Conservation (phyloP, 2,113 vertebrate genomes). For the Hippolais icterina region DNA sequence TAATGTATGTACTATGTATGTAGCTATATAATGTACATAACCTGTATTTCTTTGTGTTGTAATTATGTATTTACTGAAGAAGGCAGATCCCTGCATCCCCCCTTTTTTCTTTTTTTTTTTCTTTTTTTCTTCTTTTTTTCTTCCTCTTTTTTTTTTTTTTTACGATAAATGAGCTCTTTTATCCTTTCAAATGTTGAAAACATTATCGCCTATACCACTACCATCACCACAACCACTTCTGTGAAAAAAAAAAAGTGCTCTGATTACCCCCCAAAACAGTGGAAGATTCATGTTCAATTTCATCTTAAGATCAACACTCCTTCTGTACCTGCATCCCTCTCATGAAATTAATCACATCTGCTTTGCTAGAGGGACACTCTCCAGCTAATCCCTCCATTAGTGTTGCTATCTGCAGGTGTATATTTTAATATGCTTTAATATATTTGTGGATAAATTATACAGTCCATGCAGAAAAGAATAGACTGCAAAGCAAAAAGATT, state of each 20-base stretch:
- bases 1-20: no score
- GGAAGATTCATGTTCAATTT: accelerated
- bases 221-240: neutral
- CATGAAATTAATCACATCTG: neutral
- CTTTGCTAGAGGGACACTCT: neutral
- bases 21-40: no score
- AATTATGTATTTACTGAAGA: neutral
- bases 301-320: neutral
- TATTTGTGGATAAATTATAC: neutral
- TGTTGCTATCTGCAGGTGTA: neutral
- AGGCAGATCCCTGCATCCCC: neutral
- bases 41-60: neutral
- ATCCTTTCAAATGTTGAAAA: neutral
- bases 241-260: neutral
- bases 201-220: no score
- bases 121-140: neutral
- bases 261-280: accelerated
- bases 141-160: neutral
- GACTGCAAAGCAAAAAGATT: neutral
- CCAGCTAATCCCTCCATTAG: neutral
- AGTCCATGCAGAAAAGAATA: neutral
- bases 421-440: neutral
- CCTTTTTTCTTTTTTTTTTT: neutral
- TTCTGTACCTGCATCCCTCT: neutral
- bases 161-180: neutral